Evolutionary conservation across 2,797 vertebrate species (phyloP).

Genomic region (Sebastes nivosus): DNA sequence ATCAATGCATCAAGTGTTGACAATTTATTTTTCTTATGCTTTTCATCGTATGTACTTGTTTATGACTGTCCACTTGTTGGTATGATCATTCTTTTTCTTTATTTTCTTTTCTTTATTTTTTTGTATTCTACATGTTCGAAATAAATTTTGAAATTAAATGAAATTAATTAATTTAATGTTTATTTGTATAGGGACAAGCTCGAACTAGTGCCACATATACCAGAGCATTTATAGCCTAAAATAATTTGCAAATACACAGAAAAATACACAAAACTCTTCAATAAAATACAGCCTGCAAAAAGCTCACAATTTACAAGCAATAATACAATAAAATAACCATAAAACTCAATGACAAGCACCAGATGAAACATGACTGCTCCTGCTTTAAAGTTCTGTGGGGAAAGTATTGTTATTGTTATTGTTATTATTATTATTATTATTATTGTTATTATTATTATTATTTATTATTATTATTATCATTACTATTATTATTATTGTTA

Average conservation of each 20-base stretch:
- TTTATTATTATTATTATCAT: not conserved
- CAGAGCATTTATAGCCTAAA: not conserved
- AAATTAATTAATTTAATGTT: not conserved
- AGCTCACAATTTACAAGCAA: not conserved
- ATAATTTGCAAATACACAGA: not conserved
- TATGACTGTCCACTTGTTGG: no score
- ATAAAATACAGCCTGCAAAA: not conserved
- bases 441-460: no score
- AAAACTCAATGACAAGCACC: not conserved
- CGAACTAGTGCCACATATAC: not conserved
- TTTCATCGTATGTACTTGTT: no score
- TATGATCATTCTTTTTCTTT: no score
- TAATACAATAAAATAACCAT: not conserved
- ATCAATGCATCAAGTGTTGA: no score
- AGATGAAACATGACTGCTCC: not conserved
- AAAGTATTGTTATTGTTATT: not conserved
- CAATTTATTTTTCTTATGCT: no score
- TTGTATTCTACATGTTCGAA: rapidly evolving
- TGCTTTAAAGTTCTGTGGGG: not conserved
- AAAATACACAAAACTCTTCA: not conserved
- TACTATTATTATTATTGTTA: no score
- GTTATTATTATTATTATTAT: no score
- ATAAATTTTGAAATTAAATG: not conserved
- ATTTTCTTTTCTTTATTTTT: no score
- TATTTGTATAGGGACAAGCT: not conserved